Percentiles rank a stretch among this genome's conserved stretches.
These are phyloP conservation scores for Tachina fera DNA, from an alignment of 2,888 invertebrate species.

Conservation along the genomic window DNA sequence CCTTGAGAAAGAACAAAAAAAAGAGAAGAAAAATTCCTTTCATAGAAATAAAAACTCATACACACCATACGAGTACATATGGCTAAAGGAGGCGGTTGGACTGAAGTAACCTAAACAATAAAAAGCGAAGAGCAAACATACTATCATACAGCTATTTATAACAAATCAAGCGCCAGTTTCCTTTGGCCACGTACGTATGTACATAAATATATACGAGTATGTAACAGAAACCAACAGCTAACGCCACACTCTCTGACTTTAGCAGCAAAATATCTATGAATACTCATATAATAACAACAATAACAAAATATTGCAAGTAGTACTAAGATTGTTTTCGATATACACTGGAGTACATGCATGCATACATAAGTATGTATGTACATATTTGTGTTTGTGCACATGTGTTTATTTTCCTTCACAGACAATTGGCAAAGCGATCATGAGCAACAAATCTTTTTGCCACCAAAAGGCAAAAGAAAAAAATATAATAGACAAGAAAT, in stretches of 20 bases:
- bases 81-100: conserved; percentile 69
- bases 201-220: not conserved
- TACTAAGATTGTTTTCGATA: conserved; percentile 38
- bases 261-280: conserved; percentile 18
- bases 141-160: conserved; percentile 1
- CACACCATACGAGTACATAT: conserved; percentile 50
- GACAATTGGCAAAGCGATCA: conserved; percentile 62
- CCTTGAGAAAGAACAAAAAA: not conserved
- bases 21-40: conserved; percentile 16
- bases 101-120: conserved; percentile 38
- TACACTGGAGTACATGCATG: not conserved
- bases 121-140: not conserved
- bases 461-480: conserved; percentile 66
- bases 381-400: too few species aligned
- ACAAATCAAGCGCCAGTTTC: conserved; percentile 71
- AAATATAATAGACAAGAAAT: conserved; percentile 16
- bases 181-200: conserved; percentile 38
- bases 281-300: conserved; percentile 26
- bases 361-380: too few species aligned
- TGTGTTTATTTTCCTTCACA: not conserved
- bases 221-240: conserved; percentile 38
- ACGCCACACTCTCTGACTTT: conserved; percentile 46
- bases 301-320: conserved; percentile 36
- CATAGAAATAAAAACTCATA: conserved; percentile 64
- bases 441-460: conserved; percentile 70